Conservation (phyloP, 2,888 invertebrate species). For the Shargacucullia verbasci region DNA sequence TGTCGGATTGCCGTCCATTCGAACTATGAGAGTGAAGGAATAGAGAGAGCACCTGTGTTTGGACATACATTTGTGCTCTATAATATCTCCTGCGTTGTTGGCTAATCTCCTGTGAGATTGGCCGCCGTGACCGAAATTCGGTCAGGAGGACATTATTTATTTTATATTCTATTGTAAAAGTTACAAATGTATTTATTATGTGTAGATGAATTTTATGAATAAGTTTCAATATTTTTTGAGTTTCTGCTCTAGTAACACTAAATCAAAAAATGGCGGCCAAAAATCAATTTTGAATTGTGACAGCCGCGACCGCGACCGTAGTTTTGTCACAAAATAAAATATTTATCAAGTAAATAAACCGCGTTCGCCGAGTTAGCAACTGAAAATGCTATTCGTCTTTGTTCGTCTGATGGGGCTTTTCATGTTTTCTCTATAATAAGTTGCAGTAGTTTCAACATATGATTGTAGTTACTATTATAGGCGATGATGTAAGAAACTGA, state of each 20-base stretch:
- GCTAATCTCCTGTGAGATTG: too few relatives aligned
- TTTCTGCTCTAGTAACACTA: slow-evolving; percentile 31
- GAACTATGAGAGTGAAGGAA: too few relatives aligned
- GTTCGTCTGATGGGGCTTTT: slow-evolving; percentile 18
- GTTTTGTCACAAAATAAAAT: slow-evolving; percentile 58
- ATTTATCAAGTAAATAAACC: slow-evolving; percentile 63
- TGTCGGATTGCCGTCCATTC: too few relatives aligned
- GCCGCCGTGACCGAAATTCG: too few relatives aligned
- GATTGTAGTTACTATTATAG: slow-evolving; percentile 67
- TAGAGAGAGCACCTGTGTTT: too few relatives aligned
- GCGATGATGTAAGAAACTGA: slow-evolving; percentile 87
- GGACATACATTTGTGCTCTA: too few relatives aligned
- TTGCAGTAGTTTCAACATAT: slow-evolving; percentile 26
- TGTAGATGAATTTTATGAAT: too few relatives aligned
- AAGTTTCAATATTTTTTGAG: too few relatives aligned
- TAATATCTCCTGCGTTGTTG: too few relatives aligned
- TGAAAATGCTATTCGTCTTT: slow-evolving; percentile 32
- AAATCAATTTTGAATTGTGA: slow-evolving; percentile 87
- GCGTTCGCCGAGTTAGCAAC: slow-evolving; percentile 20
- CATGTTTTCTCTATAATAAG: slow-evolving; percentile 18
- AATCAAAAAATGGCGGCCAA: slow-evolving; percentile 79
- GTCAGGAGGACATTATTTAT: too few relatives aligned
- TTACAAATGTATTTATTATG: too few relatives aligned
- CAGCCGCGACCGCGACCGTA: slow-evolving; percentile 57
- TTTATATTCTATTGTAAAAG: too few relatives aligned